Evolutionary conservation across 1,140 invertebrate genomes (phyloP), one percentile per base, ranked within the genome.

Genomic region (Drosophila santomea): DNA sequence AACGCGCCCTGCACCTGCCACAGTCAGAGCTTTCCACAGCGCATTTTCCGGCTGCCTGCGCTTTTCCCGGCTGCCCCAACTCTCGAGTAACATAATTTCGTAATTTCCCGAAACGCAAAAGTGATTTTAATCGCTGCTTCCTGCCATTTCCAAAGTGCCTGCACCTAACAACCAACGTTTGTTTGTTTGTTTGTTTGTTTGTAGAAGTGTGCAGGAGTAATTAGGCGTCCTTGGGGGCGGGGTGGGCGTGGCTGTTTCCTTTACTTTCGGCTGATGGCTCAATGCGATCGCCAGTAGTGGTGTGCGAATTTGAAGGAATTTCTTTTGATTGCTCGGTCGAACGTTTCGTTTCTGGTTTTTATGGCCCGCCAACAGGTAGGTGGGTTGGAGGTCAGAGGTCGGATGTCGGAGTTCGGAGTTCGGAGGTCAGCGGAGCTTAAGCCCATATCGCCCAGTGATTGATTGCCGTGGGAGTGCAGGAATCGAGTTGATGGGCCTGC

Each of bases 81-180:
- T 77, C 51, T 80, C 51, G 72, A 80, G 77, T 67, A 80, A 89
- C 83, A 88, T 89, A 83, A 89, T 88, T 88, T 89, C 61, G 84
- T 89, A 80, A 83, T 89, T 88, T 89, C 54, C 60, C 72, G 61
- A 77, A 83, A 83, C 67, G 80, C 63, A 80, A 88, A 72, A 88
- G 80, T 89, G 83, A 88, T 88, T 89, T 88, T 88, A 88, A 88
- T 88, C 83, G 80, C 66, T 45, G 76, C 55, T 88, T 88, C 84
- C 77, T 66, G 72, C 43, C 41, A 50, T 43, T 60, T 47, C 54
- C 52, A 43, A 72, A 59, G 39, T 61, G 48, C 66, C 54, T 23
- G 36, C 25, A 64, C 63, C 64, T 64, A 15, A 17, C 68, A 56
- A 48, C 20, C 20, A 20, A 20, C 20, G 20, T 20, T 20, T 20